These are phyloP conservation scores for Lasaia peninsularis DNA, from an alignment of 1,140 invertebrate species.

Conservation along the genomic window DNA sequence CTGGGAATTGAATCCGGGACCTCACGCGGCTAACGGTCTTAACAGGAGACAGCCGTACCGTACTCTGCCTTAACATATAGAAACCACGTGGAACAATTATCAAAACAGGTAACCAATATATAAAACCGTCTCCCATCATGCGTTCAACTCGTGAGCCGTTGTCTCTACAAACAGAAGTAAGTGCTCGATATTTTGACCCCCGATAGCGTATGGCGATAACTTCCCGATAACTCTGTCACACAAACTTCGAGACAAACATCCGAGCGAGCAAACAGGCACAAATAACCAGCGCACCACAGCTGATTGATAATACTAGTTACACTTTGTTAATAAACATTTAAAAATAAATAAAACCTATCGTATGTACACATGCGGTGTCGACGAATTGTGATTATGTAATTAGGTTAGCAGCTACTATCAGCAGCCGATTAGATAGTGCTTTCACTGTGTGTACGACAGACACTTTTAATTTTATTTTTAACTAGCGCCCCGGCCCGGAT, in stretches of 20 bases:
- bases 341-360: slow-evolving; percentile 5
- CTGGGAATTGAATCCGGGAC: too few species aligned
- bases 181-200: slow-evolving; percentile 6
- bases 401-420: slow-evolving; percentile 5
- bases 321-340: slow-evolving; percentile 3
- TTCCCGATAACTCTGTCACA: background rate
- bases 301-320: slow-evolving; percentile 1
- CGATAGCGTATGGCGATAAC: slow-evolving; percentile 3
- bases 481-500: too few species aligned
- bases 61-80: background rate
- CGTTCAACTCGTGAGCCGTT: background rate
- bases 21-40: too few species aligned
- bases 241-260: background rate
- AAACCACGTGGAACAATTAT: background rate
- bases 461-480: background rate
- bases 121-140: background rate
- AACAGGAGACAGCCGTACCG: too few species aligned
- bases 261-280: background rate
- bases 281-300: background rate
- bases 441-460: background rate
- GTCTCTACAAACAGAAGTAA: slow-evolving; percentile 4
- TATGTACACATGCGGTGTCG: background rate
- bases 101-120: background rate
- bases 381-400: slow-evolving; percentile 7
- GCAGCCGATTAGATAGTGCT: background rate